These are phyloP conservation scores for Harpagoxenus sublaevis DNA, from an alignment of 2,888 invertebrate species.

Conservation along the genomic window DNA sequence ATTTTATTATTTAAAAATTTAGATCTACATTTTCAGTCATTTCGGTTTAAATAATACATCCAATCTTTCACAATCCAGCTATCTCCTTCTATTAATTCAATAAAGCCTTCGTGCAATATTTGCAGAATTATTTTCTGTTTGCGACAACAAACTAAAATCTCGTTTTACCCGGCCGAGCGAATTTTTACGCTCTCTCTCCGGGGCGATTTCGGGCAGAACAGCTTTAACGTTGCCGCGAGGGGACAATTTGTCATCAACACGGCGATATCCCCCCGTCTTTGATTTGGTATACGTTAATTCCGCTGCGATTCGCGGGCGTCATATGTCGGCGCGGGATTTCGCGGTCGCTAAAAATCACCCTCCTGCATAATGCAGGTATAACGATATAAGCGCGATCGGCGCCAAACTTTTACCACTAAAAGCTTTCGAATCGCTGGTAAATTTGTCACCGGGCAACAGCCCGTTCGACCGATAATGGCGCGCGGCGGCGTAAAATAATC, in stretches of 20 bases:
- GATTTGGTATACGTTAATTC: slow-evolving; percentile 6
- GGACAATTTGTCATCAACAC: not conserved
- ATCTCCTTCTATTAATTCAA: not conserved
- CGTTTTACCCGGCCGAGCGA: not conserved
- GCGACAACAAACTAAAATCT: not conserved
- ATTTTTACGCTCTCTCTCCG: not conserved
- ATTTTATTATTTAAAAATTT: too few relatives aligned
- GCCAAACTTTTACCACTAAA: slow-evolving; percentile 69
- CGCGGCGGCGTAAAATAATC: slow-evolving; percentile 65
- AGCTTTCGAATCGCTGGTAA: slow-evolving; percentile 71
- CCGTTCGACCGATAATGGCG: slow-evolving; percentile 63
- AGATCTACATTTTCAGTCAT: not conserved
- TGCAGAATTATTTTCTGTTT: not conserved
- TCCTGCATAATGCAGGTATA: slow-evolving; percentile 56
- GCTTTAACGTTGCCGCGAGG: not conserved
- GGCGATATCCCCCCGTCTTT: not conserved
- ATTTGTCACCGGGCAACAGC: slow-evolving; percentile 69
- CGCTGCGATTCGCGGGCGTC: slow-evolving; percentile 38
- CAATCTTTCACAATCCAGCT: not conserved
- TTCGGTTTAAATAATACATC: not conserved
- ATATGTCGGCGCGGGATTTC: slow-evolving; percentile 13
- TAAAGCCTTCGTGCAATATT: not conserved
- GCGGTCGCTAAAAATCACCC: slow-evolving; percentile 52
- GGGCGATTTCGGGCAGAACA: not conserved
- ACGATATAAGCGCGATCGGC: slow-evolving; percentile 66